phyloP scores from a whole-genome alignment of 1,140 invertebrate genomes.

The Pseudomyrmex cubaensis region DNA sequence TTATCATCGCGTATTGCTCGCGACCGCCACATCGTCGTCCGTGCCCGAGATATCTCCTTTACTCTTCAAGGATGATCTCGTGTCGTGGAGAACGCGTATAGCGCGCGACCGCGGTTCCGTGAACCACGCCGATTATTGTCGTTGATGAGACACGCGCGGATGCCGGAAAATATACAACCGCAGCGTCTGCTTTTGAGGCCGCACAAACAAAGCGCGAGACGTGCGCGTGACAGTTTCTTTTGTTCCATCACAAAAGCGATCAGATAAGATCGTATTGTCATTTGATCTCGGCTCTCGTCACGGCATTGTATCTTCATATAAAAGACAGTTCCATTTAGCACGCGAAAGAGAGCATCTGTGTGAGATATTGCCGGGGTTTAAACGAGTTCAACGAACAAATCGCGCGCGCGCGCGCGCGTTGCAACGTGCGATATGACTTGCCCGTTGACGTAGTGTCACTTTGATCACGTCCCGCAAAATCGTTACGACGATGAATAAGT shows the following conservation, averaged over 20 bases:
- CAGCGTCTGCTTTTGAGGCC: too few species aligned
- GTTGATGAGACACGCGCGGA: background rate
- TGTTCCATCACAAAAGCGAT: background rate
- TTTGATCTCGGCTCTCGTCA: conserved; percentile 24
- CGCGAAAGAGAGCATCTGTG: background rate
- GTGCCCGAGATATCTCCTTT: background rate
- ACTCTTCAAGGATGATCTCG: background rate
- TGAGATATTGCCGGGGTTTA: conserved; percentile 27
- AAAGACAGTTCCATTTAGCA: conserved; percentile 2
- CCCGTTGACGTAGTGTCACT: background rate
- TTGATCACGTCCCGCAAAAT: conserved; percentile 4
- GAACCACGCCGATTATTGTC: conserved; percentile 11
- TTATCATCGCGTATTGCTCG: conserved; percentile 26
- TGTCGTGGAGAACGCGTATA: background rate
- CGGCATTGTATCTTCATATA: conserved; percentile 3
- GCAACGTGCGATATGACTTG: conserved; percentile 6
- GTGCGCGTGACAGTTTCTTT: background rate
- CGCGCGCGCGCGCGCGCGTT: background rate
- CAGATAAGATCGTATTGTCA: conserved; percentile 9
- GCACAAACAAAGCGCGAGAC: background rate
- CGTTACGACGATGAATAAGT: background rate
- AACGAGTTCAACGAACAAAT: conserved; percentile 44
- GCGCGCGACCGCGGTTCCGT: background rate
- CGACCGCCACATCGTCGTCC: conserved; percentile 9
- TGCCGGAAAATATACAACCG: background rate